A percentile compares a stretch with the other conserved stretches of the same genome.
phyloP scores from a whole-genome alignment of 2,113 vertebrate species.

The Loxodonta africana region DNA sequence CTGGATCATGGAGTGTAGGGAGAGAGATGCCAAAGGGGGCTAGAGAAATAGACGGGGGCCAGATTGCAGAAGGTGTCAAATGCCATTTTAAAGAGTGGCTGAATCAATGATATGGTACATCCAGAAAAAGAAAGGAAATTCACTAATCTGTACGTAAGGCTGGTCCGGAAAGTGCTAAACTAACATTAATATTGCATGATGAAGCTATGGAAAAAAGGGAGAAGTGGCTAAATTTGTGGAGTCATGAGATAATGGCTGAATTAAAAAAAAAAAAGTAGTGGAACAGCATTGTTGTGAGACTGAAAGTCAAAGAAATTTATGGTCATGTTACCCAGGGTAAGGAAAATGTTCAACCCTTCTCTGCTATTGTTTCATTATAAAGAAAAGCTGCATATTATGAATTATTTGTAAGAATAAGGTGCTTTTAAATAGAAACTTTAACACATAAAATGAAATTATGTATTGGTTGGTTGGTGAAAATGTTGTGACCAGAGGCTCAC shows the following conservation, averaged over 20 bases:
- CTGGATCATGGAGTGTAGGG: neutral
- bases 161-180: neutral
- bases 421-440: neutral
- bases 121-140: neutral
- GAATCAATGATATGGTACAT: neutral
- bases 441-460: neutral
- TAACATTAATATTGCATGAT: neutral
- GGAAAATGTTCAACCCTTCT: neutral
- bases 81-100: neutral
- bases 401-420: neutral
- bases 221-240: neutral
- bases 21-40: neutral
- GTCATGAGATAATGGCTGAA: neutral
- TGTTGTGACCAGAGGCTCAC: neutral
- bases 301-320: neutral
- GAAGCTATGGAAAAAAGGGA: neutral
- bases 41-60: neutral
- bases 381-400: neutral
- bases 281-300: neutral
- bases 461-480: neutral
- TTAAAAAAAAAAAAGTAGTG: neutral
- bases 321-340: neutral
- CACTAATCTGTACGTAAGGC: neutral
- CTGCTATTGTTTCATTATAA: neutral
- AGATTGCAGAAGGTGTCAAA: slow-evolving; percentile 15